Percentiles rank a stretch among this genome's conserved stretches.
Conservation (phyloP, 2,113 vertebrate species). For the Corvus hawaiiensis region DNA sequence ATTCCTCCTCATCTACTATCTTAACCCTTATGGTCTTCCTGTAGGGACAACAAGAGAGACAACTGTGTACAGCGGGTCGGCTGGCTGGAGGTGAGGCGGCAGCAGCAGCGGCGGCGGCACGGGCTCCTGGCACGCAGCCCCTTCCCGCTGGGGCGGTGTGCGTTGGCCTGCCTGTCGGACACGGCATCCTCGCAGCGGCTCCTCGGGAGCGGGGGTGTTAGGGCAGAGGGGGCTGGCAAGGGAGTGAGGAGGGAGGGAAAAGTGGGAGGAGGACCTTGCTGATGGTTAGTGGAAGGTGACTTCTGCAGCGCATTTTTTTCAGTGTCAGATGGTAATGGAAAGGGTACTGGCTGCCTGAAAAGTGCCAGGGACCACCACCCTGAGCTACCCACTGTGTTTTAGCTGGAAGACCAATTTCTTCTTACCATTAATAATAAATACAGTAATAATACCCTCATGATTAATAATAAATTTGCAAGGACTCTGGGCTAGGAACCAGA, state of each 20-base stretch:
- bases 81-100: conserved; percentile 18
- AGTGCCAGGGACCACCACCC: neutral
- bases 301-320: conserved; percentile 49
- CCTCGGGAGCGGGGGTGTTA: conserved; percentile 30
- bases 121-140: conserved; percentile 57
- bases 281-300: conserved; percentile 66
- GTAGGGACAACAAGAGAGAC: conserved; percentile 82
- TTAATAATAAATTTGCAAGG: neutral
- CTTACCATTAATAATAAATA: neutral
- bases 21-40: conserved; percentile 99
- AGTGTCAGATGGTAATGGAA: conserved; percentile 75
- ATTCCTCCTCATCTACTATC: conserved; percentile 99
- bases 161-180: neutral
- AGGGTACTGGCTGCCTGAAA: neutral
- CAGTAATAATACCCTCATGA: neutral
- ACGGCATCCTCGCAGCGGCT: conserved; percentile 52
- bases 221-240: neutral
- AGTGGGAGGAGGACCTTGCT: conserved; percentile 19
- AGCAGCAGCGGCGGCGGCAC: neutral
- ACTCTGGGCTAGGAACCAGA: neutral
- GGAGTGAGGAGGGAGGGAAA: conserved; percentile 16
- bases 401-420: neutral
- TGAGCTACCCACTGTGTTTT: neutral
- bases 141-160: neutral
- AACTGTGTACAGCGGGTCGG: conserved; percentile 67